phyloP scores from a whole-genome alignment of 2,888 invertebrate species.

The Petrophora chlorosata region DNA sequence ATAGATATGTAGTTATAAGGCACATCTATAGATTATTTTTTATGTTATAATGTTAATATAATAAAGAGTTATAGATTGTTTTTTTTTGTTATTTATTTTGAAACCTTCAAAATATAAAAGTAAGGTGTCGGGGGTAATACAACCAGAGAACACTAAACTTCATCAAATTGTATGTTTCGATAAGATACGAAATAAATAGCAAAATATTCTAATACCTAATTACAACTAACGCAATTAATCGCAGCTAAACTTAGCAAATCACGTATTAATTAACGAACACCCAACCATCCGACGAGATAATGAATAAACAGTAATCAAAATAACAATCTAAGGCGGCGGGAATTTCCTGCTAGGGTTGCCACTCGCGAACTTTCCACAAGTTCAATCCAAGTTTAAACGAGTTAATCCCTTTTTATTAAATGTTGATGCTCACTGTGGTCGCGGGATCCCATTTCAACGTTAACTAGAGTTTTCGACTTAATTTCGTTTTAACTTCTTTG shows the following conservation, averaged over 20 bases:
- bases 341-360: constrained; percentile 51
- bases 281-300: constrained; percentile 40
- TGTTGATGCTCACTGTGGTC: constrained; percentile 69
- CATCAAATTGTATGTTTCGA: no score
- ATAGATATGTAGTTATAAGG: no score
- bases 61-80: no score
- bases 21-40: no score
- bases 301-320: constrained; percentile 56
- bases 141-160: no score
- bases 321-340: constrained; percentile 45
- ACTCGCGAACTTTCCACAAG: constrained; percentile 54
- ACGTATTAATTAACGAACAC: constrained; percentile 39
- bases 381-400: constrained; percentile 79
- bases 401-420: constrained; percentile 79
- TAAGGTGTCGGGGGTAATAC: no score
- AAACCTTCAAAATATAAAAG: no score
- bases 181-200: no score
- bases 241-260: constrained; percentile 21
- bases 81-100: no score
- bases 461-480: constrained; percentile 53
- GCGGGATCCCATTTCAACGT: constrained; percentile 59
- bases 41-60: no score
- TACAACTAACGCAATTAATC: constrained; percentile 5
- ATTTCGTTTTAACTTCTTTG: constrained; percentile 36
- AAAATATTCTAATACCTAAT: no score